Base-by-base conservation (phyloP, 2,797 vertebrate genomes). In the Gymnothorax javanicus region DNA sequence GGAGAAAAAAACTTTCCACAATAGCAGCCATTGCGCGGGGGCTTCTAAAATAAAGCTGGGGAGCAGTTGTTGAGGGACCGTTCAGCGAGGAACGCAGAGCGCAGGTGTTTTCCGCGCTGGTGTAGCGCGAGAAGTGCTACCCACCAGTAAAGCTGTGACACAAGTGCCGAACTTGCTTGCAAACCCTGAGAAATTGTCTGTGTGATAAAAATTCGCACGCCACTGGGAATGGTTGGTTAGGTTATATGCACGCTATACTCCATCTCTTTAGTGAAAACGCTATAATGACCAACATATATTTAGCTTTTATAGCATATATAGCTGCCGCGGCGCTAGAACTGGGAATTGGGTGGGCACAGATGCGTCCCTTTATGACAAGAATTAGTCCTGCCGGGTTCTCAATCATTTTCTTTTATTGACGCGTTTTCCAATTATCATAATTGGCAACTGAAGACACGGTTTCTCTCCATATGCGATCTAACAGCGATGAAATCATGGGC, bases 11-110 rank as follows among this genome's bases (percentile, higher is more conserved):
- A 15, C 57, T 86, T 87, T 90, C 88, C 88, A 89, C 88, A 92
- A 89, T 91, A 91, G 89, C 85, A 59, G 33, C 86, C 58, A 71
- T 87, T 84, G 83, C 90, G 89, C 90, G 88, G 88, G 89, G 60
- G 73, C 43, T 86, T 89, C 25, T 88, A 73, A 85, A 87, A 85
- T 82, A 88, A 81, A 86, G 69, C 64, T 56, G 81, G 89, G 86
- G 79, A 81, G 85, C 59, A 85, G 87, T 83, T 81, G 81, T 50
- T 59, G 52, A 27, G 83, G 85, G 77, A 9, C 82, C 67, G 86
- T 88, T 58, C 75, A 64, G 56, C 85, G 87, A 82, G 82, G 83
- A 67, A 83, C 64, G 75, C 81, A 77, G 33, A 43, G 33, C 33
- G 33, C 84, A 75, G 56, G 87, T 75, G 81, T 69, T 86, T 88